Evolutionary conservation across 2,797 vertebrate species (phyloP).

Genomic region (Crossoptilon crossoptilon): DNA sequence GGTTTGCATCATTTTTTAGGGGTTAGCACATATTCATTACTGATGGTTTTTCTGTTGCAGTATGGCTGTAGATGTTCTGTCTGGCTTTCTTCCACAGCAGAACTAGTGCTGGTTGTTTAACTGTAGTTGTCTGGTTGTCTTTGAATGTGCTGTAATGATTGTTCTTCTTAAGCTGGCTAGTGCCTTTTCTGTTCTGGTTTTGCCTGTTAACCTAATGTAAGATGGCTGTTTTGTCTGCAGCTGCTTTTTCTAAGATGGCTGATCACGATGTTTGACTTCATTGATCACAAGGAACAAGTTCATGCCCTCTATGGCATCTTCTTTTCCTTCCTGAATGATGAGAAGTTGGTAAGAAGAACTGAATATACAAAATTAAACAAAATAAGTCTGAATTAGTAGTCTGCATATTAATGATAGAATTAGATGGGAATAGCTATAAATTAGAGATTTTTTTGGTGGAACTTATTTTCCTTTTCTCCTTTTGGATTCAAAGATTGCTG

Average conservation of each 20-base stretch:
- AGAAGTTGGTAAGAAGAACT: conserved; percentile 86
- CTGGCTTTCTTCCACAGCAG: not conserved
- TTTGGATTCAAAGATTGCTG: not conserved
- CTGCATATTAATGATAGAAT: not conserved
- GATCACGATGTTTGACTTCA: conserved; percentile 93
- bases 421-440: not conserved
- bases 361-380: not conserved
- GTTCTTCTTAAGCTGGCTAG: not conserved
- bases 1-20: not conserved
- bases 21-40: not conserved
- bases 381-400: not conserved
- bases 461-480: not conserved
- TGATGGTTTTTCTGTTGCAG: not conserved
- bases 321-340: conserved; percentile 90
- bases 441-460: not conserved
- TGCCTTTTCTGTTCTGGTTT: not conserved
- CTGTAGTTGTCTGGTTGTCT: not conserved
- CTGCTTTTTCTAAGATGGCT: conserved; percentile 93
- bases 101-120: not conserved
- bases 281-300: conserved; percentile 89
- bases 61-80: not conserved
- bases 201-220: not conserved
- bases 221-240: conserved; percentile 67
- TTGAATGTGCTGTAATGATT: not conserved
- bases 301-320: conserved; percentile 92